Evolutionary conservation across 2,113 vertebrate genomes (phyloP).

Genomic region (Seriola dumerili): DNA sequence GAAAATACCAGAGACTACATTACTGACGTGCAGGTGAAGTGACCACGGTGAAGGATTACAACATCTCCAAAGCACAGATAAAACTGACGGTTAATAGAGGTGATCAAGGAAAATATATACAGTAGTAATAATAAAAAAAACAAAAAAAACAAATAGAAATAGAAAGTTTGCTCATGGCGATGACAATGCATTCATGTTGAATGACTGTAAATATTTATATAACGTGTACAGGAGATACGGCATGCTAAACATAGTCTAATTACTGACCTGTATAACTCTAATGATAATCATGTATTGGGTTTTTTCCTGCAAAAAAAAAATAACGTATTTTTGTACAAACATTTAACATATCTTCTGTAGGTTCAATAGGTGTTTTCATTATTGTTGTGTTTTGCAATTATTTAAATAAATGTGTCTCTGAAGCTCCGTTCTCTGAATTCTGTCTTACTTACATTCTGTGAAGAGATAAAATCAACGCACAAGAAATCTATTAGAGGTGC

Average conservation of each 20-base stretch:
- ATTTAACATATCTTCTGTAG: slow-evolving; percentile 55
- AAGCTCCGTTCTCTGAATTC: slow-evolving; percentile 9
- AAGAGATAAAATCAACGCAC: slow-evolving; percentile 3
- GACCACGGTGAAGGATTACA: neutral
- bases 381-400: slow-evolving; percentile 55
- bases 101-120: neutral
- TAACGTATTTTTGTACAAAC: slow-evolving; percentile 82
- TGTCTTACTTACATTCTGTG: neutral
- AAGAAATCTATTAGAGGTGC: neutral
- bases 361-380: slow-evolving; percentile 47
- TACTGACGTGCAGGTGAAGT: neutral
- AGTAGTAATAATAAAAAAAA: neutral
- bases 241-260: slow-evolving; percentile 58
- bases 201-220: slow-evolving; percentile 85
- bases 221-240: slow-evolving; percentile 81
- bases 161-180: slow-evolving; percentile 14
- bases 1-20: neutral
- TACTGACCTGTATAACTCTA: slow-evolving; percentile 45
- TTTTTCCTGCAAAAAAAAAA: slow-evolving; percentile 48
- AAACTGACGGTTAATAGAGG: neutral
- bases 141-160: neutral
- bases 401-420: slow-evolving; percentile 78
- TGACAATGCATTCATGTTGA: slow-evolving; percentile 79
- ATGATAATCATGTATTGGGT: slow-evolving; percentile 57
- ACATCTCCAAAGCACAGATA: neutral